Conservation (phyloP, 2,797 vertebrate species). For the Nannoperca australis region DNA sequence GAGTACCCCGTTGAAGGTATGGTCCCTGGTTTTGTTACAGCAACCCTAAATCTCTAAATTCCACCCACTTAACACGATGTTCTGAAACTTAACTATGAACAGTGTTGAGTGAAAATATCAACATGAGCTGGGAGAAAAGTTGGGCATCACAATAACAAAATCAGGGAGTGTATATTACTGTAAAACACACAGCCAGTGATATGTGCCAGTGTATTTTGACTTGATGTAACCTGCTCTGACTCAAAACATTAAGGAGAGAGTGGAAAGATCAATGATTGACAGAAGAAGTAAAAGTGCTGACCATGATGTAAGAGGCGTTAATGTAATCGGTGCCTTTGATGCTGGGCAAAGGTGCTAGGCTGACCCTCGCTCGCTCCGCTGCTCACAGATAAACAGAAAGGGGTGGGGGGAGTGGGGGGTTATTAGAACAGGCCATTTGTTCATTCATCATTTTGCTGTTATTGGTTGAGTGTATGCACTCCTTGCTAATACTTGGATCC, state of each 20-base stretch:
- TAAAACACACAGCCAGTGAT: neutral
- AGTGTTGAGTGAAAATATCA: neutral
- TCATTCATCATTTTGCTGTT: neutral
- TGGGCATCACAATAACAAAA: neutral
- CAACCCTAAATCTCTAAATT: neutral
- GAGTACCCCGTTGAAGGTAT: neutral
- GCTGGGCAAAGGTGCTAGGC: constrained; percentile 92
- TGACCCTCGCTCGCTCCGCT: constrained; percentile 94
- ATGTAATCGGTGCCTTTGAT: constrained; percentile 97
- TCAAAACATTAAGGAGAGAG: neutral
- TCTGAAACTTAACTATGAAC: neutral
- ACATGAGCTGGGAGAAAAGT: neutral
- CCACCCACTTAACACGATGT: neutral
- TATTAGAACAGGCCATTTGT: constrained; percentile 11
- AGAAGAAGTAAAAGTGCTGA: constrained; percentile 71
- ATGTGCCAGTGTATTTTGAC: neutral
- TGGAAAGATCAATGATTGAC: constrained; percentile 36
- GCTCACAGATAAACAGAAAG: constrained; percentile 37
- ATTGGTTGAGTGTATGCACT: neutral
- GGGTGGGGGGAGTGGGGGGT: neutral
- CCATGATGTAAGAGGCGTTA: constrained; percentile 98
- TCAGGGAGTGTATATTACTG: neutral
- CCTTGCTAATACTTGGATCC: constrained; percentile 10
- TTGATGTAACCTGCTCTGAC: constrained; percentile 2
- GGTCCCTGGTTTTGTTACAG: neutral